phyloP scores from a whole-genome alignment of 2,888 invertebrate genomes.

The Belgica antarctica region DNA sequence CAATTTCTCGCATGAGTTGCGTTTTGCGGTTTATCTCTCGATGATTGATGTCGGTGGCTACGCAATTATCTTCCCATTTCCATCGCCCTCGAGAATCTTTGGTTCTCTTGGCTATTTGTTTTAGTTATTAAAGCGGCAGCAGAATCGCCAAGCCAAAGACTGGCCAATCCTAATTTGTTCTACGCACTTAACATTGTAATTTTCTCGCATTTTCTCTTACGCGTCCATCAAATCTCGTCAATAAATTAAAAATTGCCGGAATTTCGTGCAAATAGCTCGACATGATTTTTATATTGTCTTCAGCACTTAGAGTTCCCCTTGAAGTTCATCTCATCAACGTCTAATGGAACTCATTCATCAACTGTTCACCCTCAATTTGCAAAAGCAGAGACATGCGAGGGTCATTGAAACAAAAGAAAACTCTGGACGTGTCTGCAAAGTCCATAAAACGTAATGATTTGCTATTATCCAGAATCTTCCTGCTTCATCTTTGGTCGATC shows the following conservation, averaged over 20 bases:
- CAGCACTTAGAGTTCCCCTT: background rate
- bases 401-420: background rate
- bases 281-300: background rate
- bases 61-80: slow-evolving; percentile 40
- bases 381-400: too few species aligned
- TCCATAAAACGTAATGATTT: background rate
- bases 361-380: background rate
- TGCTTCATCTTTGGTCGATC: too few species aligned
- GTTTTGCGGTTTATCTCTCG: slow-evolving; percentile 28
- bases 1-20: slow-evolving; percentile 43
- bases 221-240: background rate
- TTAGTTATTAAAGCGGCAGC: background rate
- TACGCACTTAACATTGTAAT: background rate
- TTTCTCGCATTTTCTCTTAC: too few species aligned
- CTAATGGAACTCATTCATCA: slow-evolving; percentile 13
- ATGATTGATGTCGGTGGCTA: slow-evolving; percentile 31
- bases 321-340: background rate
- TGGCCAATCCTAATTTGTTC: background rate
- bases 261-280: background rate
- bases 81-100: background rate
- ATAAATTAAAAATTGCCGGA: background rate
- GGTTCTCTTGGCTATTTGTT: background rate
- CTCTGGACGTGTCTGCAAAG: background rate
- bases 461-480: too few species aligned
- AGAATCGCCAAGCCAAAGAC: background rate